Evolutionary conservation across 2,797 vertebrate species (phyloP), one percentile per base, ranked within the genome.

Genomic region (Catamblyrhynchus diadema): DNA sequence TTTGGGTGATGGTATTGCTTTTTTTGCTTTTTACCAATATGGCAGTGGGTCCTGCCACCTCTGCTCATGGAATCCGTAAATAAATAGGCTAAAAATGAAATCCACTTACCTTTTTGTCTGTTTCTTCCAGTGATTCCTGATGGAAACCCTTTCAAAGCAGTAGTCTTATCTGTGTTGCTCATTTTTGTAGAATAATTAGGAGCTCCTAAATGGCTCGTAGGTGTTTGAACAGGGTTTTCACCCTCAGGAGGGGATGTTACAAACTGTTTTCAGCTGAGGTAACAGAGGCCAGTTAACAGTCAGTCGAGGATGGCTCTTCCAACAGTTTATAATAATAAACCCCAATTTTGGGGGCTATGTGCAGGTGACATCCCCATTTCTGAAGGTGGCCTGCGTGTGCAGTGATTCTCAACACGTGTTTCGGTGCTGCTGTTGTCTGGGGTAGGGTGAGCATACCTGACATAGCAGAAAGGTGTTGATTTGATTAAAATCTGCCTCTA

Each of bases 401-500:
- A 22, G 65, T 35, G 53, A 30, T 42, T n/a, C 64, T 83, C 1
- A 0, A 41, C 24, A 15, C 0, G 2, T 48, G 77, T 66, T 93
- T 79, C 1, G 0, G 35, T 94, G 62, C 74, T 75, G 0, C 59
- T 82, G 64, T 85, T 9, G 8, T 53, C 66, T 53, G 65, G 83
- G 42, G 50, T 54, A 91, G 92, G 65, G 39, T 94, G 86, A 88
- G 48, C 12, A 30, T 88, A 84, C 80, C 95, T 91, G 83, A 82
- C 62, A 54, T 62, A 88, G 90, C 70, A 74, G 56, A 90, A 96
- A 45, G 81, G 78, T 78, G 90, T 93, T 95, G 90, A 94, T 97
- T 95, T 97, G 90, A 95, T 96, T 94, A 95, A 96, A 95, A 85
- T 67, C 85, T 86, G 64, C 17, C 54, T 73, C 50, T 53, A 3